Evolutionary conservation across 2,113 vertebrate genomes (phyloP).

Genomic region (Romanogobio albipinnatus): DNA sequence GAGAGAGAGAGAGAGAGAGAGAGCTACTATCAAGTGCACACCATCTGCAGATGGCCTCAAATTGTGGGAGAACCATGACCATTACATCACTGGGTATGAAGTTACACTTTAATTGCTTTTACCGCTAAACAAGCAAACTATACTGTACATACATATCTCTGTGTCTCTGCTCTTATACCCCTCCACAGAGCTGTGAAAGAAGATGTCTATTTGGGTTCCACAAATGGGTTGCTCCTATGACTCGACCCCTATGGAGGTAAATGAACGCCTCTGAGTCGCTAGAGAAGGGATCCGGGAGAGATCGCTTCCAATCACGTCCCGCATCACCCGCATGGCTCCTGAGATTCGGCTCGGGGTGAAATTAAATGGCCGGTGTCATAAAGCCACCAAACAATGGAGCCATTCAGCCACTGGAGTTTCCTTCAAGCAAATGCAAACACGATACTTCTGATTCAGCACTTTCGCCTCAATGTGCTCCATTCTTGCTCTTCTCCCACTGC

Average conservation of each 20-base stretch:
- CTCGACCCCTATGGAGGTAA: conserved; percentile 65
- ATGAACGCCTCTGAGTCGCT: conserved; percentile 67
- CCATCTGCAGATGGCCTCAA: conserved; percentile 52
- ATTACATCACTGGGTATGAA: conserved; percentile 66
- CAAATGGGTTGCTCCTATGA: conserved; percentile 67
- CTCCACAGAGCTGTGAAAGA: conserved; percentile 56
- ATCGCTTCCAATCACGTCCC: conserved; percentile 53
- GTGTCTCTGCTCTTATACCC: conserved; percentile 11
- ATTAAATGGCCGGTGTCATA: conserved; percentile 77
- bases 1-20: background rate
- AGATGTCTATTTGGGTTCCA: conserved; percentile 65
- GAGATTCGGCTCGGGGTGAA: conserved; percentile 68
- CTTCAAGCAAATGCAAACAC: conserved; percentile 70
- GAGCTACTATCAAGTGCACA: conserved; percentile 25
- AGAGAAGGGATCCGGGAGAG: conserved; percentile 43
- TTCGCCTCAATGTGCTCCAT: conserved; percentile 60
- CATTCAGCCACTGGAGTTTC: conserved; percentile 75
- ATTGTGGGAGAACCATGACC: conserved; percentile 50
- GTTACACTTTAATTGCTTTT: conserved; percentile 60
- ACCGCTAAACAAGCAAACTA: conserved; percentile 32
- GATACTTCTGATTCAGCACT: conserved; percentile 74
- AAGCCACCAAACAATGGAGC: conserved; percentile 75
- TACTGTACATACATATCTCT: conserved; percentile 46
- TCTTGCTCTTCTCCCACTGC: conserved; percentile 46
- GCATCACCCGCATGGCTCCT: conserved; percentile 67